Conservation (phyloP, 1,140 invertebrate species). For the Whitmania pigra region DNA sequence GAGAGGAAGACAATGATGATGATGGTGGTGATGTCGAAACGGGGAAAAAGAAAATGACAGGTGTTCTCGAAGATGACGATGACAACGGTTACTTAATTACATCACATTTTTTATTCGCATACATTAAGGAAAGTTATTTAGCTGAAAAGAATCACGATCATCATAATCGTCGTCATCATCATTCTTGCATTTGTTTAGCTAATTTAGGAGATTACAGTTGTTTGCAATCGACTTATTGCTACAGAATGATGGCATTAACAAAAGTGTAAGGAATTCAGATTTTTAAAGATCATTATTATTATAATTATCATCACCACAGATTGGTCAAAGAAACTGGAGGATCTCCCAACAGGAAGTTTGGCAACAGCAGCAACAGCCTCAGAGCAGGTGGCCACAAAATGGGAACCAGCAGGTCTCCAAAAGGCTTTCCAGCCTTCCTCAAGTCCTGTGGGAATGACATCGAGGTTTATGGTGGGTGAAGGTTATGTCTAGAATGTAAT, state of each 20-base stretch:
- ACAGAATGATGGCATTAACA: no score
- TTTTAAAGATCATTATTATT: no score
- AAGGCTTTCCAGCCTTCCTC: slow-evolving; percentile 74
- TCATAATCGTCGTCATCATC: neutral
- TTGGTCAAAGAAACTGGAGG: neutral
- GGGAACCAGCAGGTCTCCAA: slow-evolving; percentile 47
- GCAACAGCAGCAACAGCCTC: slow-evolving; percentile 21
- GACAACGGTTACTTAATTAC: neutral
- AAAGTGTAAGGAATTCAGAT: no score
- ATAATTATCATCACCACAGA: no score
- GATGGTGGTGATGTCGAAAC: slow-evolving; percentile 38
- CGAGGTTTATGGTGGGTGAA: slow-evolving; percentile 58
- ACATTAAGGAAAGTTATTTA: no score
- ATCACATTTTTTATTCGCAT: no score
- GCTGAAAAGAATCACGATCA: neutral
- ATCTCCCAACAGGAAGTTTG: neutral
- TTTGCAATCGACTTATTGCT: no score
- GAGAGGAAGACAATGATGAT: slow-evolving; percentile 51
- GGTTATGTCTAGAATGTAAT: no score
- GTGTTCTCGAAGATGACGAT: slow-evolving; percentile 16
- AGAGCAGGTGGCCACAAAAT: slow-evolving; percentile 25
- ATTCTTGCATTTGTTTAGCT: neutral
- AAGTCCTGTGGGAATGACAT: slow-evolving; percentile 68
- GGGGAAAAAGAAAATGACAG: slow-evolving; percentile 4
- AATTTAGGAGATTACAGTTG: neutral